Conservation (phyloP, 2,113 vertebrate species). For the Carettochelys insculpta region DNA sequence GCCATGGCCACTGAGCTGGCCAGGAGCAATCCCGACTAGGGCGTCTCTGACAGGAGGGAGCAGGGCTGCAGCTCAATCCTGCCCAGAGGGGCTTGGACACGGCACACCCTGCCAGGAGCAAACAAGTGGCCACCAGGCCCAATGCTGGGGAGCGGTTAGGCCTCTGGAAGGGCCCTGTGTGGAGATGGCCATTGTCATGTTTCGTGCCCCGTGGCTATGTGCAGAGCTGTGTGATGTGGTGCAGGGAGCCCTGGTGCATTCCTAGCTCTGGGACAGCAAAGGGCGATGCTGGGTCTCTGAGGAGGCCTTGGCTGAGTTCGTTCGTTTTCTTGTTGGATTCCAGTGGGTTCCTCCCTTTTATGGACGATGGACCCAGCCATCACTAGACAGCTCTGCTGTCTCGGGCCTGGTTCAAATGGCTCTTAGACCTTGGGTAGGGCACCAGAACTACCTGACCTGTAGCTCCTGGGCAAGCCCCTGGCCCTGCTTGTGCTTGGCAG, state of each 20-base stretch:
- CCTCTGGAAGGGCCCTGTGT: background rate
- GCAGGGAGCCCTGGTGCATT: too few species aligned
- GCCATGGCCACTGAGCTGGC: too few species aligned
- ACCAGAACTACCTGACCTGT: background rate
- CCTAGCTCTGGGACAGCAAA: background rate
- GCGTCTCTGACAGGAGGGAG: too few species aligned
- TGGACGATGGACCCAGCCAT: background rate
- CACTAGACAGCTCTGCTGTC: background rate
- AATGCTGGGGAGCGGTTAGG: too few species aligned
- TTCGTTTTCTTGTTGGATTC: background rate
- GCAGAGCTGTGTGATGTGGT: too few species aligned
- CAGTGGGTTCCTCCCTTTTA: background rate
- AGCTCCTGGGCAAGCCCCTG: background rate
- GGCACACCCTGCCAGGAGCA: background rate
- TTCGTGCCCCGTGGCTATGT: background rate
- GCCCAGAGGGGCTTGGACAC: background rate
- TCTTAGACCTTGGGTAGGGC: background rate
- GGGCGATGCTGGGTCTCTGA: background rate
- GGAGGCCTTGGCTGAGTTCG: background rate
- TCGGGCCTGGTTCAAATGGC: background rate
- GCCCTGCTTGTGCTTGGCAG: too few species aligned
- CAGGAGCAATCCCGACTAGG: too few species aligned
- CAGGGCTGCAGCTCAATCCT: too few species aligned
- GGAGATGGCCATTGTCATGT: background rate
- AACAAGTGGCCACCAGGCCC: background rate